Conservation (phyloP, 2,888 invertebrate species). For the Tetragonula carbonaria region DNA sequence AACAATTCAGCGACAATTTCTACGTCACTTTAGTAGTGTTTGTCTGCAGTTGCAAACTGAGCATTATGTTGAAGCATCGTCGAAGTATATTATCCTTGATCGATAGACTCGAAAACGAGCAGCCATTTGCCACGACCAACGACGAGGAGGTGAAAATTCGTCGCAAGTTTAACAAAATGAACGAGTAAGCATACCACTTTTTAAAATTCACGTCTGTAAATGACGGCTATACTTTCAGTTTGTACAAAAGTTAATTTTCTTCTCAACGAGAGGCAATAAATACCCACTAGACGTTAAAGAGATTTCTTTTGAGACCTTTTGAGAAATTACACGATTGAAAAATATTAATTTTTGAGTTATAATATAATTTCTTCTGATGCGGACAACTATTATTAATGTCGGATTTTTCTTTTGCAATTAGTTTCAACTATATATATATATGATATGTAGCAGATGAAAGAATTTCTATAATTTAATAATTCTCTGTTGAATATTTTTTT, state of each 20-base stretch:
- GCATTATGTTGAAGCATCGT: slow-evolving; percentile 49
- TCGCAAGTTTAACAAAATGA: slow-evolving; percentile 29
- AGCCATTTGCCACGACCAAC: slow-evolving; percentile 32
- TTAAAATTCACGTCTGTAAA: no score
- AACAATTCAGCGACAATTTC: slow-evolving; percentile 62
- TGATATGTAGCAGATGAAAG: no score
- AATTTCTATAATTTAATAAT: no score
- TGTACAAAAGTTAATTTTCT: background rate
- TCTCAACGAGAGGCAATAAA: no score
- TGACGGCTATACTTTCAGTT: background rate
- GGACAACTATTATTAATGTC: no score
- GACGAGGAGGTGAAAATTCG: slow-evolving; percentile 40
- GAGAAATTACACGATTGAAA: no score
- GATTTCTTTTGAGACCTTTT: background rate
- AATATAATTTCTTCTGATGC: no score
- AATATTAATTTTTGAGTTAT: no score
- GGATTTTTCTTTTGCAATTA: no score
- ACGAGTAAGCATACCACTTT: slow-evolving; percentile 27
- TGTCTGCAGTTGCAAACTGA: slow-evolving; percentile 53
- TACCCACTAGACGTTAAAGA: no score
- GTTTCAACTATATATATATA: no score
- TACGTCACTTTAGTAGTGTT: slow-evolving; percentile 62
- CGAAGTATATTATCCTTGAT: slow-evolving; percentile 31
- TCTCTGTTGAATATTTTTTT: no score
- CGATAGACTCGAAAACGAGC: slow-evolving; percentile 5